phyloP scores from a whole-genome alignment of 2,113 vertebrate species.

The Acanthisitta chloris region DNA sequence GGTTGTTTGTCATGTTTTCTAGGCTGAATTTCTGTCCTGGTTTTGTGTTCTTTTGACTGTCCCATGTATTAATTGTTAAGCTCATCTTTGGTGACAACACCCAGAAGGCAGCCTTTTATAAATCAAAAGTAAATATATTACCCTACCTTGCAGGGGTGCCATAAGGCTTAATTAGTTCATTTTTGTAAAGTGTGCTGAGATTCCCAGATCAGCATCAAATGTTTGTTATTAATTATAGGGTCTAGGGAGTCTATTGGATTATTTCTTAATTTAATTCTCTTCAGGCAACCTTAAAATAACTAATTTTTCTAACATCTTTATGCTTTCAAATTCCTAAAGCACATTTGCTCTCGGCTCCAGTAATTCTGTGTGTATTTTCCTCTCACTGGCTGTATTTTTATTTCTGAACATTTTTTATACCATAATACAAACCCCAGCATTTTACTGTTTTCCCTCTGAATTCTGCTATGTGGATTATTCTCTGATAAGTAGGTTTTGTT shows the following conservation, averaged over 20 bases:
- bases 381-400: background rate
- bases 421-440: background rate
- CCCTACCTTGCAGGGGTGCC: conserved; percentile 32
- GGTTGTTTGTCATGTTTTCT: background rate
- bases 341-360: background rate
- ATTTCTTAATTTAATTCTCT: conserved; percentile 47
- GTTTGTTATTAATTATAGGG: conserved; percentile 62
- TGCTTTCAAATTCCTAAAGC: background rate
- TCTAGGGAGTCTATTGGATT: background rate
- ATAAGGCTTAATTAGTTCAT: conserved; percentile 57
- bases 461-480: background rate
- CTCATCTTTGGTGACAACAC: conserved; percentile 23
- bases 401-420: background rate
- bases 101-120: conserved; percentile 38
- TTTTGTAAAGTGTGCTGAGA: conserved; percentile 33
- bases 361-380: background rate
- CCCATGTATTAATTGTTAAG: conserved; percentile 10
- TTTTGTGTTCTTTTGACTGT: background rate
- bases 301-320: background rate
- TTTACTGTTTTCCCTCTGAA: background rate
- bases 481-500: conserved; percentile 51
- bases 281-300: conserved; percentile 20
- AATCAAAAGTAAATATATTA: conserved; percentile 61
- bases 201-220: conserved; percentile 46
- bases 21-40: background rate